Evolutionary conservation across 2,888 invertebrate genomes (phyloP), one percentile per base, ranked within the genome.

Genomic region (Onthophagus sagittarius): DNA sequence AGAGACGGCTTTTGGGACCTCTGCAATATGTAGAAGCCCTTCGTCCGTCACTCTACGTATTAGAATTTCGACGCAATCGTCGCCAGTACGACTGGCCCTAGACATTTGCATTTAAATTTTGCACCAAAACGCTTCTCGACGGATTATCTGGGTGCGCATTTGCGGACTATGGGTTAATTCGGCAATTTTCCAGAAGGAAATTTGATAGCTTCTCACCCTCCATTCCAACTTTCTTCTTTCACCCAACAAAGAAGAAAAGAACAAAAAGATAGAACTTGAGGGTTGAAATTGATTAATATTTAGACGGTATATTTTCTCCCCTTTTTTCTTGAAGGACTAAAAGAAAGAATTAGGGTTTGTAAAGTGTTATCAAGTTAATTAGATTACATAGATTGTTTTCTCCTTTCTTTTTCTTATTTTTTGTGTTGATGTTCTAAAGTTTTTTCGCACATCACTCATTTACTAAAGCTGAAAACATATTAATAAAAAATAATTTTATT

Each of bases 1-100:
- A 75, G 72, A 75, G 75, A 31, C 67, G 23, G 67, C 67, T 23
- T 32, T 32, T 15, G 67, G 31, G 15, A 32, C 31, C 64, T 64
- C 64, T 9, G 67, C 31, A 67, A 67, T 67, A 67, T 67, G 67
- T 67, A 67, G 23, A 23, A 23, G 39, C 39, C 39, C 11, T 53
- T 53, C 39, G 39, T 53, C 39, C 39, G 39, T 53, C 39, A 53
- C 39, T 53, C 39, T 53, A 53, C 39, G 39, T 53, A 53, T 53
- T 53, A 53, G 39, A 53, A 53, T 53, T 53, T 53, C 39, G 39
- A 53, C 39, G 39, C 39, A 53, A 53, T 53, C 39, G 39, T 53
- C 39, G 39, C 7, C 39, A 11, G 11, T 53, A 53, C 39, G 39
- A 53, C 9, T 53, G 23, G 39, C 39, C 39, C 39, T 53, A 11